A percentile compares a stretch with the other conserved stretches of the same genome.
Evolutionary conservation across 2,888 invertebrate genomes (phyloP).

Genomic region (Norana najaformis): DNA sequence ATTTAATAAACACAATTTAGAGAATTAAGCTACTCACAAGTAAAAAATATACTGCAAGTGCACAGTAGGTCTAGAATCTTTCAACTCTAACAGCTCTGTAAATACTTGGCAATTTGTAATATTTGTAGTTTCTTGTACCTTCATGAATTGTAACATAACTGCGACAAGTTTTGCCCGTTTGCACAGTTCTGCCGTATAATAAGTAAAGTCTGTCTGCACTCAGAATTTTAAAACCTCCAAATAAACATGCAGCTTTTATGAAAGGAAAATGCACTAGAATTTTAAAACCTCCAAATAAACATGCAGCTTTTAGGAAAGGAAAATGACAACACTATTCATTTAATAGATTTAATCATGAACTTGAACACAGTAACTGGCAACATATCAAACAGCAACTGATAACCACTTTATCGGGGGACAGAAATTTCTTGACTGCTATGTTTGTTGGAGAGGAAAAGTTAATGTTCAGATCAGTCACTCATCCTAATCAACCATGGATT

Average conservation of each 20-base stretch:
- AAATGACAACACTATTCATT: background rate
- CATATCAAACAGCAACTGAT: background rate
- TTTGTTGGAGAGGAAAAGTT: background rate
- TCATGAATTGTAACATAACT: background rate
- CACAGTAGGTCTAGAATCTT: background rate
- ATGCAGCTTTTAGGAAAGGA: background rate
- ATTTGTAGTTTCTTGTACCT: no score
- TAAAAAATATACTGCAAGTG: background rate
- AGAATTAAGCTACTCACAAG: background rate
- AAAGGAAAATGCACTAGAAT: background rate
- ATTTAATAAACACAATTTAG: background rate
- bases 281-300: background rate
- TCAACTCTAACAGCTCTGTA: no score
- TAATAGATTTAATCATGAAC: background rate
- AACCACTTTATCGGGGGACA: background rate
- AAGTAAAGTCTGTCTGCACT: background rate
- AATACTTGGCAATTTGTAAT: no score
- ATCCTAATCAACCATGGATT: background rate
- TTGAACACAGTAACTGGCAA: slow-evolving; percentile 6
- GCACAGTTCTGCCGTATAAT: background rate
- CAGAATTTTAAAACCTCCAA: background rate
- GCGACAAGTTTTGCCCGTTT: background rate
- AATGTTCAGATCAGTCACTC: background rate
- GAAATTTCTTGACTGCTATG: no score
- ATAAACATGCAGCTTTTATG: background rate